Evolutionary conservation across 1,140 invertebrate species (phyloP).

Genomic region (Neuroterus valhalla): DNA sequence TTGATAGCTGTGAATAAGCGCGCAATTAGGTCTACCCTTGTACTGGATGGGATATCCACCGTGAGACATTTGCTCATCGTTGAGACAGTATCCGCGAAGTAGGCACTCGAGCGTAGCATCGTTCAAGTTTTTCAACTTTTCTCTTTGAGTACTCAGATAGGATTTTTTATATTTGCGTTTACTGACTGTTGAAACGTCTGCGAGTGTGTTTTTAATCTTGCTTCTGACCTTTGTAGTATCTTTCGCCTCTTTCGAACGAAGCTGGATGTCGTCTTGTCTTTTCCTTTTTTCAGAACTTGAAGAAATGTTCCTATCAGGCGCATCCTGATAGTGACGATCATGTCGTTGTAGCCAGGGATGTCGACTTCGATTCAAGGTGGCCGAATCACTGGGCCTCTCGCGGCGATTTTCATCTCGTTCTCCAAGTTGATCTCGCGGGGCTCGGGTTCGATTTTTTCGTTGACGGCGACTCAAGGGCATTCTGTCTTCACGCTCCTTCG

Average conservation of each 20-base stretch:
- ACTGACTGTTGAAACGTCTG: constrained; percentile 22
- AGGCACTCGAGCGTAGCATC: constrained; percentile 70
- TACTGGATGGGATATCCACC: constrained; percentile 75
- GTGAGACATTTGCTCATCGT: constrained; percentile 85
- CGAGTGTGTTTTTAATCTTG: constrained; percentile 28
- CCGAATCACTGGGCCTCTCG: constrained; percentile 24
- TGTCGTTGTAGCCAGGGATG: background rate
- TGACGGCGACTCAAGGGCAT: constrained; percentile 65
- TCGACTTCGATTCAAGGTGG: constrained; percentile 13
- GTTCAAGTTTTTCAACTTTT: constrained; percentile 53
- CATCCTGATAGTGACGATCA: constrained; percentile 6
- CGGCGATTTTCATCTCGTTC: constrained; percentile 41
- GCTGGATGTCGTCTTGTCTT: constrained; percentile 36
- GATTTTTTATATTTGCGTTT: constrained; percentile 31
- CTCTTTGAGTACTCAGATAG: background rate
- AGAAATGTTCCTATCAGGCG: constrained; percentile 15
- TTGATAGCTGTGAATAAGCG: constrained; percentile 73
- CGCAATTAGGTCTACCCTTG: constrained; percentile 72
- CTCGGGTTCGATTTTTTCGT: constrained; percentile 69
- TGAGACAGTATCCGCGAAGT: constrained; percentile 79
- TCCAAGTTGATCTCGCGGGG: constrained; percentile 57
- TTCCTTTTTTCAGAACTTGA: constrained; percentile 31
- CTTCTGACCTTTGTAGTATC: constrained; percentile 33
- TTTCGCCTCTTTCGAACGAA: constrained; percentile 32
- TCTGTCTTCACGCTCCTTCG: constrained; percentile 46